A percentile compares a stretch with the other conserved stretches of the same genome.
phyloP scores from a whole-genome alignment of 2,888 invertebrate genomes.

The Drosophila imparisetae region DNA sequence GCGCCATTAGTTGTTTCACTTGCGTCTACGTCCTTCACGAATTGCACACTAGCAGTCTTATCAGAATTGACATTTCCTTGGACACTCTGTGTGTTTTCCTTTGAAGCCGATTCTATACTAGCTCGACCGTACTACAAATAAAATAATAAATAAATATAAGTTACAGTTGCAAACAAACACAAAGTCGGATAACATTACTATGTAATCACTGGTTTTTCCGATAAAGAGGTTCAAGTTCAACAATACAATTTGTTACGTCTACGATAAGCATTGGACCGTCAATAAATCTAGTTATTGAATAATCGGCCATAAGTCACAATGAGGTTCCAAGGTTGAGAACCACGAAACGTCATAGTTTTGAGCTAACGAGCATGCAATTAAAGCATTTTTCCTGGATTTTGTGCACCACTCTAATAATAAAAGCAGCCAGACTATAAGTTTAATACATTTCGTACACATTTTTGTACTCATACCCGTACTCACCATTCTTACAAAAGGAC shows the following conservation, averaged over 20 bases:
- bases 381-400: background rate
- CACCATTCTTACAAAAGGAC: background rate
- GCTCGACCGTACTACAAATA: constrained; percentile 91
- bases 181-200: background rate
- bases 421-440: background rate
- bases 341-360: background rate
- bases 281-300: constrained; percentile 1
- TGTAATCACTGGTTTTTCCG: background rate
- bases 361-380: background rate
- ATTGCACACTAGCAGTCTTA: constrained; percentile 33
- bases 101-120: constrained; percentile 88
- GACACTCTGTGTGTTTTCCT: constrained; percentile 54
- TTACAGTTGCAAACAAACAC: background rate
- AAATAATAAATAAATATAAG: constrained; percentile 8
- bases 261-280: constrained; percentile 3
- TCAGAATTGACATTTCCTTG: constrained; percentile 31
- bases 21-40: constrained; percentile 35
- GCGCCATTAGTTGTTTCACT: constrained; percentile 49
- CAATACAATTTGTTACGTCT: constrained; percentile 2
- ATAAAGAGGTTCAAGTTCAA: background rate
- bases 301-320: constrained; percentile 6
- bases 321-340: constrained; percentile 1
- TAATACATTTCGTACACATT: background rate
- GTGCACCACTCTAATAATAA: background rate
- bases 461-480: background rate